A percentile compares a stretch with the other conserved stretches of the same genome.
These are phyloP conservation scores for Epistrophe grossulariae DNA, from an alignment of 2,888 invertebrate species.

Conservation along the genomic window DNA sequence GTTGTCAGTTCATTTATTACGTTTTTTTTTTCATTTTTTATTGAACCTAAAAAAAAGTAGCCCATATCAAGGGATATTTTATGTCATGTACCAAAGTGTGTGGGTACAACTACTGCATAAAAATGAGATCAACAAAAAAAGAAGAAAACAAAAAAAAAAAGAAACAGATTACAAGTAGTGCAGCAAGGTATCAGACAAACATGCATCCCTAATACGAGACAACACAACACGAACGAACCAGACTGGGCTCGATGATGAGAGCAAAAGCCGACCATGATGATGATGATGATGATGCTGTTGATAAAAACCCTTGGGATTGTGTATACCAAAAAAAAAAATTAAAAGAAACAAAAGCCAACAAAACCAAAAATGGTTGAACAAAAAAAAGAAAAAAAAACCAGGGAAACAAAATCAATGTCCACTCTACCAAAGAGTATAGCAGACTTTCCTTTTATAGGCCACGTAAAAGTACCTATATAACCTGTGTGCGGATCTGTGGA, in stretches of 20 bases:
- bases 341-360: conserved; percentile 51
- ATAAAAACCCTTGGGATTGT: conserved; percentile 72
- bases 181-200: conserved; percentile 60
- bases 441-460: conserved; percentile 74
- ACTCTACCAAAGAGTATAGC: conserved; percentile 25
- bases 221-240: conserved; percentile 8
- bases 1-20: conserved; percentile 61
- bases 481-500: conserved; percentile 39
- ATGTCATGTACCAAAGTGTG: conserved; percentile 75
- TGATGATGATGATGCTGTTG: conserved; percentile 49
- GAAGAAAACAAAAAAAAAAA: conserved; percentile 5
- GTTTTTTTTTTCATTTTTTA: not conserved
- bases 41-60: conserved; percentile 49
- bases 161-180: conserved; percentile 57
- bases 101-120: conserved; percentile 70
- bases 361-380: conserved; percentile 56
- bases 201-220: conserved; percentile 58
- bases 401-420: conserved; percentile 63
- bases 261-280: conserved; percentile 31
- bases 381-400: conserved; percentile 27
- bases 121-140: conserved; percentile 33
- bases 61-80: conserved; percentile 66
- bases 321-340: conserved; percentile 52
- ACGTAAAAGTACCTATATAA: conserved; percentile 55
- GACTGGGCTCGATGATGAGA: conserved; percentile 33